Conservation (phyloP, 2,797 vertebrate species). For the Pelobates cultripes region DNA sequence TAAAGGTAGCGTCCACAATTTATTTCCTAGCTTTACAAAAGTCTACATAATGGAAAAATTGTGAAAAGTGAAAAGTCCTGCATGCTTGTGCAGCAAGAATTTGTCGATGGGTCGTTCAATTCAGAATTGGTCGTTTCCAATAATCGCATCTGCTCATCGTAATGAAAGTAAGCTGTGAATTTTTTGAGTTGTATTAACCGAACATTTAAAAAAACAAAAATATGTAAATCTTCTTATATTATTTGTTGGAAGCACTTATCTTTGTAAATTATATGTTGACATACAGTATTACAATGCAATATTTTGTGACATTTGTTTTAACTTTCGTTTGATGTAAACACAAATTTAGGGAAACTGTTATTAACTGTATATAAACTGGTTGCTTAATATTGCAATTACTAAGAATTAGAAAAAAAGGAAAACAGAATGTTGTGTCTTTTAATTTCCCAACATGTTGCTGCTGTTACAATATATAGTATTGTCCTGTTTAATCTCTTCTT, state of each 20-base stretch:
- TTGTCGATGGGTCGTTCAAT: too few species aligned
- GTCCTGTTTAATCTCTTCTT: too few species aligned
- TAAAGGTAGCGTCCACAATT: too few species aligned
- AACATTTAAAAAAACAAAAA: neutral
- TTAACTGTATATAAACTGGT: slow-evolving; percentile 13
- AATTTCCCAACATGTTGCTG: too few species aligned
- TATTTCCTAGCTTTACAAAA: too few species aligned
- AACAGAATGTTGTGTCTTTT: too few species aligned
- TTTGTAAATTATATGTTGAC: slow-evolving; percentile 29
- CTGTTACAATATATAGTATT: too few species aligned
- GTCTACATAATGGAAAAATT: too few species aligned
- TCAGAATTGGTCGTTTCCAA: neutral
- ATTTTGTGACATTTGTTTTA: neutral
- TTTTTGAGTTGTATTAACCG: neutral
- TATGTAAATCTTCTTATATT: neutral
- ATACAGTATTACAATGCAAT: neutral
- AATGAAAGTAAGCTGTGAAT: slow-evolving; percentile 34
- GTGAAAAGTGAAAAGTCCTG: too few species aligned
- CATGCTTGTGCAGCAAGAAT: too few species aligned
- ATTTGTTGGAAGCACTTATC: slow-evolving; percentile 39
- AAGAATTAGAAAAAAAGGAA: too few species aligned
- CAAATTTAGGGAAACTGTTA: neutral
- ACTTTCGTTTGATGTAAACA: neutral
- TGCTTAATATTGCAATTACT: neutral
- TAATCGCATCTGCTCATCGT: neutral